These are phyloP conservation scores for Archilochus colubris DNA, from an alignment of 2,113 vertebrate species.

Conservation along the genomic window DNA sequence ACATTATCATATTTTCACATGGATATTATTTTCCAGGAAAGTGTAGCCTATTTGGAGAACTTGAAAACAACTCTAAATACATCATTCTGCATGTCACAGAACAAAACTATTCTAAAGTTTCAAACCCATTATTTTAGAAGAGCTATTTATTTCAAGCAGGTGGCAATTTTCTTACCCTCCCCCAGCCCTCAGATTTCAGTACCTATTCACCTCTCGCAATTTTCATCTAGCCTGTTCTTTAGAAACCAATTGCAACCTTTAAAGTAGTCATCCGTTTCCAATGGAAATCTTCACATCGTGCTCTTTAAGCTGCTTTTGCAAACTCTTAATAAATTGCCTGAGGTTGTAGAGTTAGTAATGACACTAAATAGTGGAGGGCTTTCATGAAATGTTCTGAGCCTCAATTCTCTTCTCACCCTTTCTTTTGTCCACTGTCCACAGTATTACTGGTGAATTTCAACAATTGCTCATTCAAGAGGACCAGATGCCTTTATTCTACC, in stretches of 20 bases:
- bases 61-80: conserved; percentile 69
- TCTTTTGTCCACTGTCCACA: conserved; percentile 13
- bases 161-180: conserved; percentile 74
- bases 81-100: conserved; percentile 56
- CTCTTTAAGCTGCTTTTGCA: conserved; percentile 72
- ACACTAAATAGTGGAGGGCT: conserved; percentile 58
- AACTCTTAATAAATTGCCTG: conserved; percentile 79
- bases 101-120: conserved; percentile 77
- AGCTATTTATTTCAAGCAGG: conserved; percentile 79
- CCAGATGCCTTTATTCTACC: neutral
- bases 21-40: conserved; percentile 75
- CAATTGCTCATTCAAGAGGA: conserved; percentile 18
- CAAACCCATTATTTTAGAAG: conserved; percentile 74
- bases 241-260: conserved; percentile 77
- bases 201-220: conserved; percentile 78
- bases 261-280: conserved; percentile 78
- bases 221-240: conserved; percentile 78
- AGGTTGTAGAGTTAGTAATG: conserved; percentile 71
- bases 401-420: conserved; percentile 19
- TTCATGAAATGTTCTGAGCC: conserved; percentile 26
- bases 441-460: conserved; percentile 40
- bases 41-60: conserved; percentile 61
- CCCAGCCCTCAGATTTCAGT: conserved; percentile 64
- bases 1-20: conserved; percentile 75
- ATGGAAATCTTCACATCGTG: conserved; percentile 76